Base-by-base conservation (phyloP, 2,797 vertebrate genomes). In the Siniperca undulata region DNA sequence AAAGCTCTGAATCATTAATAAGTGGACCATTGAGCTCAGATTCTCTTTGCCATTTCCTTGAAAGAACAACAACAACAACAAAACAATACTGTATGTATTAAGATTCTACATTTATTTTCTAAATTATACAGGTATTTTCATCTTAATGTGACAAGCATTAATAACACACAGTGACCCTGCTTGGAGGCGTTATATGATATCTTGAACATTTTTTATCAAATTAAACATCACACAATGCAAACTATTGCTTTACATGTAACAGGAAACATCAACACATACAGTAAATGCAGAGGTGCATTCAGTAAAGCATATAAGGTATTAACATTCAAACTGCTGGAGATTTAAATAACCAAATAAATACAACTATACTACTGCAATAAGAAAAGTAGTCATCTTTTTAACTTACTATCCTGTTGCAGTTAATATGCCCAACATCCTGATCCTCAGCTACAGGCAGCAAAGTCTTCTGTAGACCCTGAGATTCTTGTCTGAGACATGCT, bases 271-370 rank as follows among this genome's bases (percentile, higher is more conserved):
- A 42, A 27, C 16, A 42, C 4, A 11, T 10, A 56, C 61, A 34
- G 11, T 64, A 27, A 34, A 30, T 46, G 40, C 40, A 52, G 4
- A 36, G 38, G 14, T n/a, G 27, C 56, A 3, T 48, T 24, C 20
- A n/a, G 0, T 16, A 44, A 14, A 62, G 14, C 5, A 38, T 24
- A 27, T 9, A n/a, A 40, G 22, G 5, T 5, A 44, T 17, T 78
- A 24, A 62, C 17, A 36, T 14, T 56, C 7, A 53, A 44, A 56
- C n/a, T 36, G 24, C 30, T 64, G 16, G 16, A 36, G 66, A 80
- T 74, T 87, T 84, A 87, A 86, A 86, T 80, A 84, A 77, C 11
- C 19, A 71, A 74, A 84, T 79, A 86, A 30, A 30, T 30, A 30
- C 30, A 30, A 0, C 30, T 30, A 30, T 3, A 30, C 30, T 30